Percentiles rank a stretch among this genome's conserved stretches.
Conservation (phyloP, 2,113 vertebrate species). For the Emydura subglobosa region DNA sequence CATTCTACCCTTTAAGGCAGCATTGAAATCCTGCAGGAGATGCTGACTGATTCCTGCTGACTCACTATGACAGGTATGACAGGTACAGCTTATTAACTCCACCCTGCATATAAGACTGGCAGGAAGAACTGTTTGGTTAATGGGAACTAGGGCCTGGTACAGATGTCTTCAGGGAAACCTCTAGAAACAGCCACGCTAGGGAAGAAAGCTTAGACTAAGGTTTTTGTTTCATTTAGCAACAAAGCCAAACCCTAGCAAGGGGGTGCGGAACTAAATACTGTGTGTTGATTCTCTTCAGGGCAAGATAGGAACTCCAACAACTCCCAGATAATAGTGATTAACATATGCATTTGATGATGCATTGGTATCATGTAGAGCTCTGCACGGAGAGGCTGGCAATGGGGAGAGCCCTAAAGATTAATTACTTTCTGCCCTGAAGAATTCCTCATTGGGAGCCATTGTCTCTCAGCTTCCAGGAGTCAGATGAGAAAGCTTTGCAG, state of each 20-base stretch:
- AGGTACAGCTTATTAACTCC: no score
- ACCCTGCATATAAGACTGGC: background rate
- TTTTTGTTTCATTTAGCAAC: background rate
- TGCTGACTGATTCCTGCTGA: background rate
- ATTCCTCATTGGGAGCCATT: no score
- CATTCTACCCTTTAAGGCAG: background rate
- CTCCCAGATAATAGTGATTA: background rate
- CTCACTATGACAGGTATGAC: background rate
- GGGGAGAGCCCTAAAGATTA: background rate
- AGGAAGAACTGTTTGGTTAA: background rate
- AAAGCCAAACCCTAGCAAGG: background rate
- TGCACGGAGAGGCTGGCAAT: no score
- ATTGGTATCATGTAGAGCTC: background rate
- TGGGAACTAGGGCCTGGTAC: background rate
- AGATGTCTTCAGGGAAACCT: background rate
- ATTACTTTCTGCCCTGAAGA: background rate
- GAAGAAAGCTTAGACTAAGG: background rate
- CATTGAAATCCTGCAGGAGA: fast-evolving
- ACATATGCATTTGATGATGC: background rate
- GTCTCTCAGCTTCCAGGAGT: no score
- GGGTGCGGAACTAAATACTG: background rate
- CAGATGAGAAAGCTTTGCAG: background rate
- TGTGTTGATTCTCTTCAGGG: background rate
- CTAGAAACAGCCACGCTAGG: background rate
- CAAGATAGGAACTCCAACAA: background rate